These are phyloP conservation scores for Chelon labrosus DNA, from an alignment of 2,797 vertebrate species.

Conservation along the genomic window DNA sequence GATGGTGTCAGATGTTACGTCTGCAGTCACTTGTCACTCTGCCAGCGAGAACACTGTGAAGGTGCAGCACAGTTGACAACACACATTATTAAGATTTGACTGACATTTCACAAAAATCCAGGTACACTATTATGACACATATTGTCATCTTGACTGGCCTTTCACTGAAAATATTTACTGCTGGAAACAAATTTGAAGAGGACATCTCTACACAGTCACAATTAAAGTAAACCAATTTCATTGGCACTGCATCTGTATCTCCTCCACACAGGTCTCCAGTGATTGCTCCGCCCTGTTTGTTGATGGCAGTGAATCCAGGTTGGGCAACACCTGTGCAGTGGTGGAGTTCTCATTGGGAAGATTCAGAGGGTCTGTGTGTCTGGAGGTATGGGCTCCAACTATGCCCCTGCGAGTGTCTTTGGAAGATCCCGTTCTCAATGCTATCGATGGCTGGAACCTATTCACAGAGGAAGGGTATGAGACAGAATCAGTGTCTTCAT, in stretches of 20 bases:
- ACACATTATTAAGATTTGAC: not conserved
- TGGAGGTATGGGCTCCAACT: conserved; percentile 82
- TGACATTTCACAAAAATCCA: not conserved
- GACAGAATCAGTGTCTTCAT: not conserved
- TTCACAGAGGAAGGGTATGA: conserved; percentile 70
- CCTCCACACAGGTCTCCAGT: conserved; percentile 74
- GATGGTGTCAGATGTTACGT: conserved; percentile 79
- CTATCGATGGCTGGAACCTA: conserved; percentile 80
- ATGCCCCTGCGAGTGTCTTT: conserved; percentile 80
- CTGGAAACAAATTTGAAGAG: too few species aligned
- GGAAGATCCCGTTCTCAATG: conserved; percentile 80
- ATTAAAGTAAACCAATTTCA: too few species aligned
- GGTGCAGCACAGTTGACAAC: conserved; percentile 47
- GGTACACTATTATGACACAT: not conserved
- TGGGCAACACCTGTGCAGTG: conserved; percentile 76
- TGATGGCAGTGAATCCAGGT: conserved; percentile 83
- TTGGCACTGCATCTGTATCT: not conserved
- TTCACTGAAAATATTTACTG: too few species aligned
- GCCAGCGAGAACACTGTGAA: conserved; percentile 79
- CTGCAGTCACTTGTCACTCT: conserved; percentile 79
- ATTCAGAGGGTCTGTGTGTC: conserved; percentile 74
- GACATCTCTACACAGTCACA: too few species aligned
- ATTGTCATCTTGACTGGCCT: too few species aligned
- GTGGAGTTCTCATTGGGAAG: conserved; percentile 80
- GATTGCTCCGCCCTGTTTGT: conserved; percentile 82